Conservation (phyloP, 2,113 vertebrate genomes). For the Suncus etruscus region DNA sequence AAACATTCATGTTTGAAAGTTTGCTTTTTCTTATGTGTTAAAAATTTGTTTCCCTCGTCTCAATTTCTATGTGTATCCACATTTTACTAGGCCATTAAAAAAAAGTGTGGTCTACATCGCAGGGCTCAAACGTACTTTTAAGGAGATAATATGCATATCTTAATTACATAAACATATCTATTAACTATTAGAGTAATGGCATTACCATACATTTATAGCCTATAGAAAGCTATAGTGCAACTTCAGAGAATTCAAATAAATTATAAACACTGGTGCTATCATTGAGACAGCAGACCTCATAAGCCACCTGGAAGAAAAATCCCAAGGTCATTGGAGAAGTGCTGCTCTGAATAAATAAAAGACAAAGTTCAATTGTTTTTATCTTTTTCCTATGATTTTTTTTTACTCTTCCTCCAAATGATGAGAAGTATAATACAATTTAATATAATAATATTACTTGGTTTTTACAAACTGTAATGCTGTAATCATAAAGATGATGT, state of each 20-base stretch:
- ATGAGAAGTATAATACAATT: neutral
- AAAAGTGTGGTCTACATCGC: neutral
- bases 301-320: neutral
- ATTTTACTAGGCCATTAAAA: slow-evolving; percentile 42
- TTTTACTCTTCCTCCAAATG: neutral
- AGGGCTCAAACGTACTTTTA: neutral
- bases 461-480: neutral
- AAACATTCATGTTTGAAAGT: neutral
- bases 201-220: neutral
- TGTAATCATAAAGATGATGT: neutral
- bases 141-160: neutral
- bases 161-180: neutral
- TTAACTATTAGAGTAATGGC: neutral
- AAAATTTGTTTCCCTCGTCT: slow-evolving; percentile 56
- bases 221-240: neutral
- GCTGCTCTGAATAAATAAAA: neutral
- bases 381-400: neutral
- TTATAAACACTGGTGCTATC: neutral
- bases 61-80: slow-evolving; percentile 25
- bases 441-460: neutral
- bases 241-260: neutral
- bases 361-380: neutral
- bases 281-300: neutral
- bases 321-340: neutral
- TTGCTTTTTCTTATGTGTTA: neutral